Percentiles rank a stretch among this genome's conserved stretches.
Conservation (phyloP, 2,113 vertebrate genomes). For the Cololabis saira region DNA sequence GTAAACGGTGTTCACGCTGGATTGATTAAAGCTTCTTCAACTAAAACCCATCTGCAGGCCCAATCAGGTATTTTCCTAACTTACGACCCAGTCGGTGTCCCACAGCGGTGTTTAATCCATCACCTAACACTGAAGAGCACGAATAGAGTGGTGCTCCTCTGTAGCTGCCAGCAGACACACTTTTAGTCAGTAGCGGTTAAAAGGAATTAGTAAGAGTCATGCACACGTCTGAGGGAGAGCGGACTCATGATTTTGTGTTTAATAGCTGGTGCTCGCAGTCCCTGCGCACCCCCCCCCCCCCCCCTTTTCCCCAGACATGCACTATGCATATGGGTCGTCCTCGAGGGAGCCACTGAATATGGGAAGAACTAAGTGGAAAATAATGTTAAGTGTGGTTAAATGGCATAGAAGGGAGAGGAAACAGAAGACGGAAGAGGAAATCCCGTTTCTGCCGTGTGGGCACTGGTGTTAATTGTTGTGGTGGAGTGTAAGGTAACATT, state of each 20-base stretch:
- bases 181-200: conserved; percentile 37
- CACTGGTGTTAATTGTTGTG: conserved; percentile 13
- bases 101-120: conserved; percentile 60
- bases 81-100: conserved; percentile 38
- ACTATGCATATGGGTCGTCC: conserved; percentile 20
- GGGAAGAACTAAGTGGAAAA: conserved; percentile 62
- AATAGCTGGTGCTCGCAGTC: conserved; percentile 16
- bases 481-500: conserved; percentile 42
- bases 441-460: conserved; percentile 18
- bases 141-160: conserved; percentile 25
- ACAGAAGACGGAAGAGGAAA: conserved; percentile 37
- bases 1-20: conserved; percentile 43
- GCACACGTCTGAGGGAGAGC: conserved; percentile 35
- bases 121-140: conserved; percentile 47
- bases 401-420: conserved; percentile 43
- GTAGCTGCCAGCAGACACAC: conserved; percentile 9
- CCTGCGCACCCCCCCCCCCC: background rate
- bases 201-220: conserved; percentile 52
- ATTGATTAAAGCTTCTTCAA: conserved; percentile 56
- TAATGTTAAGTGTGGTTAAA: conserved; percentile 68
- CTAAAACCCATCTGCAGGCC: conserved; percentile 52
- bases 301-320: conserved; percentile 5
- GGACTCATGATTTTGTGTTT: conserved; percentile 51
- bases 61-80: conserved; percentile 47
- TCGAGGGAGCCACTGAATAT: conserved; percentile 32